Evolutionary conservation across 2,797 vertebrate genomes (phyloP).

Genomic region (Poecilia velifera): DNA sequence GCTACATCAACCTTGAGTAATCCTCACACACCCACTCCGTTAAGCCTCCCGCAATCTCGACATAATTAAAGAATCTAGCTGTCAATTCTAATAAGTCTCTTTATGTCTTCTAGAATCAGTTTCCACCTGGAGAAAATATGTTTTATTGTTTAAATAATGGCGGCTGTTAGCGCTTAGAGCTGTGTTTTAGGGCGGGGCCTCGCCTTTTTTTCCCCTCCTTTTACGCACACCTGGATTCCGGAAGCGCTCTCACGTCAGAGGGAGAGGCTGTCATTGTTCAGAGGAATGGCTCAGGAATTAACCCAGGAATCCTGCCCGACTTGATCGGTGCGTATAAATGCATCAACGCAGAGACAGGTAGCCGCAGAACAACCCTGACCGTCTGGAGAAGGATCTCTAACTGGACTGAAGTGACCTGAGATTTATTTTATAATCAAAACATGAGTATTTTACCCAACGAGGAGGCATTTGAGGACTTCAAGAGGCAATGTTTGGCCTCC

Average conservation of each 20-base stretch:
- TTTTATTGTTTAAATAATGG: neutral
- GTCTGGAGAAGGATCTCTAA: too few relatives aligned
- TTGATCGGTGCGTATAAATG: conserved; percentile 47
- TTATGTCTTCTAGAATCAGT: neutral
- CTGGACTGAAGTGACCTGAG: neutral
- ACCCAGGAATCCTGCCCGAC: conserved; percentile 70
- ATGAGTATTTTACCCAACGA: conserved; percentile 79
- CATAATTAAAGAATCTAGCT: neutral
- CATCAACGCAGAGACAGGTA: neutral
- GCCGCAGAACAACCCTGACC: neutral
- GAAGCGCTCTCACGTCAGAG: conserved; percentile 55
- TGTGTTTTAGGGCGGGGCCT: conserved; percentile 5
- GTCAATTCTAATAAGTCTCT: neutral
- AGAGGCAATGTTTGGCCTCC: conserved; percentile 71
- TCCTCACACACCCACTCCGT: neutral
- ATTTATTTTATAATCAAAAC: neutral
- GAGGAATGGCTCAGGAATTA: conserved; percentile 70
- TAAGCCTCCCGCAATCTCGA: neutral
- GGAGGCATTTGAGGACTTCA: conserved; percentile 76
- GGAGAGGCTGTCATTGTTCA: conserved; percentile 22
- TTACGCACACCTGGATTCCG: conserved; percentile 59
- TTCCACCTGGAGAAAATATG: neutral
- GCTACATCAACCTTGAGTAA: neutral
- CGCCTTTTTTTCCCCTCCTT: neutral
- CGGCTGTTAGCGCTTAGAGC: too few relatives aligned